Conservation (phyloP, 2,888 invertebrate genomes). For the Ormyrus rosae region DNA sequence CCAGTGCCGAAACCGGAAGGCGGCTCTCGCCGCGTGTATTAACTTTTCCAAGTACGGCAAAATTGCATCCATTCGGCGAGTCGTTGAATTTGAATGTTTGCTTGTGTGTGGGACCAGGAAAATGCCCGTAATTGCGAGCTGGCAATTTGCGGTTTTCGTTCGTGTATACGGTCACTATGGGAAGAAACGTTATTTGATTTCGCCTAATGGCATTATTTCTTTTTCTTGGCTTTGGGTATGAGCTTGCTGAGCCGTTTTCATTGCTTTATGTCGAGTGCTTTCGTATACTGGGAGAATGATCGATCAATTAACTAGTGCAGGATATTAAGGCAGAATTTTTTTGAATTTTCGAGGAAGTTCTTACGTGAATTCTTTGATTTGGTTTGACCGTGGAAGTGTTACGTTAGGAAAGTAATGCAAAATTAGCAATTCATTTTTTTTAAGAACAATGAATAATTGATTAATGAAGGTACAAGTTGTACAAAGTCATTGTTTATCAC, state of each 20-base stretch:
- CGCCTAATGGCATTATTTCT: constrained; percentile 14
- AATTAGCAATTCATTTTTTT: too few relatives aligned
- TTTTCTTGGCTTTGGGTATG: not conserved
- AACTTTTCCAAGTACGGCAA: constrained; percentile 45
- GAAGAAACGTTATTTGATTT: constrained; percentile 21
- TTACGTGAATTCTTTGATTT: too few relatives aligned
- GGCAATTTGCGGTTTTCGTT: constrained; percentile 44
- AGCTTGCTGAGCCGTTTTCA: constrained; percentile 10
- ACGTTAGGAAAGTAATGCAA: too few relatives aligned
- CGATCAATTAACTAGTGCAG: constrained; percentile 2
- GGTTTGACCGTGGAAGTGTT: too few relatives aligned
- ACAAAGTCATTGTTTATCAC: too few relatives aligned
- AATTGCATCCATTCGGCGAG: constrained; percentile 29
- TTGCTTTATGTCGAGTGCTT: not conserved
- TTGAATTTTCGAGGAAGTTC: too few relatives aligned
- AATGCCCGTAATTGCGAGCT: constrained; percentile 27
- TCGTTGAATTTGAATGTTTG: constrained; percentile 44
- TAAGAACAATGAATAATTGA: too few relatives aligned
- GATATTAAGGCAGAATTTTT: too few relatives aligned
- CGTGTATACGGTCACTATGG: not conserved
- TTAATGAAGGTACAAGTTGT: too few relatives aligned
- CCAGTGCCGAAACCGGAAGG: constrained; percentile 34
- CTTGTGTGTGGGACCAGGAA: not conserved
- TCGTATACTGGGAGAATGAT: not conserved
- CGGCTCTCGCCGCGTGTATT: constrained; percentile 11